phyloP scores from a whole-genome alignment of 2,797 vertebrate species.

The Micropoecilia bifurca region DNA sequence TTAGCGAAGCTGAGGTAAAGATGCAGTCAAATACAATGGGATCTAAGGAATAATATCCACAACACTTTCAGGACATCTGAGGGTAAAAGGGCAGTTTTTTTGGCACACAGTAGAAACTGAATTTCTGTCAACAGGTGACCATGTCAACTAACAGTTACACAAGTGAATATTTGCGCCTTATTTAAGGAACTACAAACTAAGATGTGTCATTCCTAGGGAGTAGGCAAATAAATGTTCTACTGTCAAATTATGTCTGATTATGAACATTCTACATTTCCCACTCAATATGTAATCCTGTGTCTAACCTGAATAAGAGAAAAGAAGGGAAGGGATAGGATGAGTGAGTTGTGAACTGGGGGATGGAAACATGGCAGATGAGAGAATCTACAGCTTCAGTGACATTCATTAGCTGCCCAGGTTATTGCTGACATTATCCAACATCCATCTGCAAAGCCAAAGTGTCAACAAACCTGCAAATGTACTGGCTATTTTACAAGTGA shows the following conservation, averaged over 20 bases:
- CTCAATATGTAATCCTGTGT: constrained; percentile 2
- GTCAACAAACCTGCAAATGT: constrained; percentile 96
- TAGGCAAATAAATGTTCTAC: constrained; percentile 3
- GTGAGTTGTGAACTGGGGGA: constrained; percentile 61
- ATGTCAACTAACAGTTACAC: constrained; percentile 42
- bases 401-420: constrained; percentile 99
- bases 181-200: constrained; percentile 59
- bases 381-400: constrained; percentile 99
- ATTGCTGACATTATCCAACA: constrained; percentile 94
- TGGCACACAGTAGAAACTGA: constrained; percentile 74
- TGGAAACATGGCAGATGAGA: constrained; percentile 69
- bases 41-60: constrained; percentile 76
- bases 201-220: constrained; percentile 8
- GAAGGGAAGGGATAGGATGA: constrained; percentile 5
- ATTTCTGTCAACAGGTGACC: constrained; percentile 43
- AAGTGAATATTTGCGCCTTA: constrained; percentile 46
- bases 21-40: constrained; percentile 87
- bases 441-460: constrained; percentile 97
- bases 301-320: constrained; percentile 4
- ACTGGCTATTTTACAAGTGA: constrained; percentile 91
- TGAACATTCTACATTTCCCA: not conserved
- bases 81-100: constrained; percentile 63
- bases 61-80: constrained; percentile 59
- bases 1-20: constrained; percentile 91
- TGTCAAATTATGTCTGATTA: not conserved